Base-by-base conservation (phyloP, 2,888 invertebrate genomes). In the Iselma pallidipennis region DNA sequence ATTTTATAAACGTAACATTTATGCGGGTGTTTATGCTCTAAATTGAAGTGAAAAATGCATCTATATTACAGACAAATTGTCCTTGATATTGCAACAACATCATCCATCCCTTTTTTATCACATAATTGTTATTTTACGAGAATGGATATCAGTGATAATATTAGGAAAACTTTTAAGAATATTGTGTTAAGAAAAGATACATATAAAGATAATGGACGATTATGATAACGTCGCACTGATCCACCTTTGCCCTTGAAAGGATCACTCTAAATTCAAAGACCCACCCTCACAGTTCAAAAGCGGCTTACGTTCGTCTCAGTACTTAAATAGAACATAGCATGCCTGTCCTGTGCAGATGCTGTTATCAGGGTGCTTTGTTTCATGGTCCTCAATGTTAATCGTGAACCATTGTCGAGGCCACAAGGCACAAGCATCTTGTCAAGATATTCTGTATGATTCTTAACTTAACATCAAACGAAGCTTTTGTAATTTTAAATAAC, bases 361-460 rank as follows among this genome's bases (percentile, higher is more conserved):
- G 76, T 74, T 78, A 78, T 77, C 77, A 74, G 72, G 66, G 66
- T 61, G 66, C 80, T 80, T 80, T 80, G 79, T 80, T 79, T 79
- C 78, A 77, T 72, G 73, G 71, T 76, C 73, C 72, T 77, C 76
- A 73, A 79, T 78, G 79, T 76, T 81, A 80, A 81, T 81, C 78
- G 78, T 72, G 67, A 71, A 67, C 76, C 71, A 78, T 80, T 80
- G 79, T 80, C 71, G 71, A 67, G 68, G 70, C 71, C 66, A 57
- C 67, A 61, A 66, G 65, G 45, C 45, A 45, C 21, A 75, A 72
- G 72, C 71, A 73, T 70, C 69, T 21, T 21, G 72, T 69, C 65
- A 68, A 69, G 72, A 74, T 72, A 72, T 61, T 45, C 45, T 45
- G 21, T 45, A 21, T 45, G 37, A 45, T 45, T 45, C 6, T 16